phyloP scores from a whole-genome alignment of 2,113 vertebrate genomes.

The Neotoma lepida region DNA sequence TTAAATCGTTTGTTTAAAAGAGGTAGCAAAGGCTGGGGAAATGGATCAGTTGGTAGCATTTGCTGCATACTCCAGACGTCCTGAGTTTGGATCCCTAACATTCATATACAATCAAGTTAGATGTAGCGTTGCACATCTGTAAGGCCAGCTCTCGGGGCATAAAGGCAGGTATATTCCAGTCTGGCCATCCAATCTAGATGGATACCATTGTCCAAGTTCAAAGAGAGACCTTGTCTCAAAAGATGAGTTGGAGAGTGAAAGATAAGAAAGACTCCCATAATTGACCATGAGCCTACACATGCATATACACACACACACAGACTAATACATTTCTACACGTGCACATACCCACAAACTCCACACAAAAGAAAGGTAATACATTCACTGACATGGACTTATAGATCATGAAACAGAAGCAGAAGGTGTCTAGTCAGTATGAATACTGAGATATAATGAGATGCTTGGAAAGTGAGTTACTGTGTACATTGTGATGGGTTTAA shows the following conservation, averaged over 20 bases:
- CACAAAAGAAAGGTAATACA: background rate
- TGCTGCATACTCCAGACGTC: background rate
- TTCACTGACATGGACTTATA: background rate
- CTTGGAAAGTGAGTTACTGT: background rate
- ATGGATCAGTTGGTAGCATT: background rate
- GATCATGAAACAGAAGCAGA: background rate
- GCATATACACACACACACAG: background rate
- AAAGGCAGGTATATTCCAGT: background rate
- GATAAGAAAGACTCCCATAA: background rate
- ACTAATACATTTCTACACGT: background rate
- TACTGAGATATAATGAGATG: background rate
- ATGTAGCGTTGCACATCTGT: background rate
- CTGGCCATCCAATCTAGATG: background rate
- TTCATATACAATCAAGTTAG: background rate
- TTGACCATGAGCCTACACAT: background rate
- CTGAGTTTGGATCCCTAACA: background rate
- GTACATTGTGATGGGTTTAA: background rate
- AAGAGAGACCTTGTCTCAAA: background rate
- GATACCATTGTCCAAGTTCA: background rate
- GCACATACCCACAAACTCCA: background rate
- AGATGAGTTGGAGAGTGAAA: background rate
- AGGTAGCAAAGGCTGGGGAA: background rate
- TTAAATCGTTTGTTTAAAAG: background rate
- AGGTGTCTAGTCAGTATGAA: background rate
- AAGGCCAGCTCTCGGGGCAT: background rate